Conservation (phyloP, 1,140 invertebrate genomes). For the Meteorus sp. region DNA sequence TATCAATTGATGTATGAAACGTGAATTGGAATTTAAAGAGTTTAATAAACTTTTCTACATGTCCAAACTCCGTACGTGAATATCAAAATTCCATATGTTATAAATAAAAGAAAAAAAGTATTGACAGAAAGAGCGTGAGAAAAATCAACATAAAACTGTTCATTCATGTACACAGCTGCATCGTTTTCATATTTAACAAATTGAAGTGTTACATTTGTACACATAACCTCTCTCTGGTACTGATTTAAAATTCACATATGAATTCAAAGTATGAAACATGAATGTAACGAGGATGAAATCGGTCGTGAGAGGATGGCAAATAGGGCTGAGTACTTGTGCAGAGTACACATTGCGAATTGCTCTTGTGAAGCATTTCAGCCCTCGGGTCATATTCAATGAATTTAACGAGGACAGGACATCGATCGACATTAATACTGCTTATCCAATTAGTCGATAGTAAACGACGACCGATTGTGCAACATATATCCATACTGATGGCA, state of each 20-base stretch:
- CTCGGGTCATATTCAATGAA: slow-evolving; percentile 6
- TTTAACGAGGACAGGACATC: not conserved
- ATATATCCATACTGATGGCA: too few species aligned
- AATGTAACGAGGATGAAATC: not conserved
- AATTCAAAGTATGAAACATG: not conserved
- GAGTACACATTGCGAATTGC: not conserved
- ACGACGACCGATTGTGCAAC: not conserved
- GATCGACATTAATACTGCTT: slow-evolving; percentile 11
- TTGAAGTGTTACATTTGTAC: too few species aligned
- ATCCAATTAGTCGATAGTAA: slow-evolving; percentile 15
- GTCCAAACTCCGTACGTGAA: too few species aligned
- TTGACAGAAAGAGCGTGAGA: too few species aligned
- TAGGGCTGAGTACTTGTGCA: not conserved
- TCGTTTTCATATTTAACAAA: too few species aligned
- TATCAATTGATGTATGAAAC: slow-evolving; percentile 11
- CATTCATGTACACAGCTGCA: too few species aligned
- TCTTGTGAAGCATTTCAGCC: not conserved
- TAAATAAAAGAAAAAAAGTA: too few species aligned
- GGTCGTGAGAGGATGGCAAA: not conserved
- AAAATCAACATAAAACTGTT: too few species aligned
- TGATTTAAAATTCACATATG: not conserved
- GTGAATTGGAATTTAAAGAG: slow-evolving; percentile 2
- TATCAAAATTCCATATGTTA: too few species aligned
- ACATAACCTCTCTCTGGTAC: not conserved
- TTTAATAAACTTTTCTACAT: too few species aligned